These are phyloP conservation scores for Lepus europaeus DNA, from an alignment of 2,113 vertebrate species.

Conservation along the genomic window DNA sequence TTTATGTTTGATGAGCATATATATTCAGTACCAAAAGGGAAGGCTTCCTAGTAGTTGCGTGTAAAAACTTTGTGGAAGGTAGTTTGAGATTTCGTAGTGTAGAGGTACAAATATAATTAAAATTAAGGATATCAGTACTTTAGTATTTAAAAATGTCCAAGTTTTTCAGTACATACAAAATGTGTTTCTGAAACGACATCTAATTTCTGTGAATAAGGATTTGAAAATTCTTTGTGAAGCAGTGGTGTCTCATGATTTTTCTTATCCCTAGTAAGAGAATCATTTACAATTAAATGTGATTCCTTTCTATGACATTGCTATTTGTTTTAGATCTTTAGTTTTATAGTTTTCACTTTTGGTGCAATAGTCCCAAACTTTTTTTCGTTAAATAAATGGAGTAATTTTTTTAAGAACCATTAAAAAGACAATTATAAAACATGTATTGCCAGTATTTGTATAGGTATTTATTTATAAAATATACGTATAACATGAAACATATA, in stretches of 20 bases:
- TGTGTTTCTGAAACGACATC: background rate
- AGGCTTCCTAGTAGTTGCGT: background rate
- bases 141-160: background rate
- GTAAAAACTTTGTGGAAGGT: background rate
- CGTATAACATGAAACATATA: background rate
- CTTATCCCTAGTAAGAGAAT: background rate
- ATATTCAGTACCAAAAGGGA: background rate
- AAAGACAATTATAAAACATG: background rate
- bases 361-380: background rate
- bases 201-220: background rate
- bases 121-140: background rate
- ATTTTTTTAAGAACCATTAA: background rate
- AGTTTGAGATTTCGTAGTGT: constrained; percentile 1
- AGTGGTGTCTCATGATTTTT: background rate
- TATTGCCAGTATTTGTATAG: background rate
- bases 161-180: background rate
- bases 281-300: background rate
- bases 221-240: background rate
- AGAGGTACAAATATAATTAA: background rate
- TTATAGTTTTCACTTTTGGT: background rate
- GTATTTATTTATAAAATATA: constrained; percentile 38
- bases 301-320: background rate
- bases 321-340: constrained; percentile 41
- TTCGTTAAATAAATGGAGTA: constrained; percentile 28
- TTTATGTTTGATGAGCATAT: constrained; percentile 10